Conservation (phyloP, 1,140 invertebrate genomes). For the Drosophila oshimai region DNA sequence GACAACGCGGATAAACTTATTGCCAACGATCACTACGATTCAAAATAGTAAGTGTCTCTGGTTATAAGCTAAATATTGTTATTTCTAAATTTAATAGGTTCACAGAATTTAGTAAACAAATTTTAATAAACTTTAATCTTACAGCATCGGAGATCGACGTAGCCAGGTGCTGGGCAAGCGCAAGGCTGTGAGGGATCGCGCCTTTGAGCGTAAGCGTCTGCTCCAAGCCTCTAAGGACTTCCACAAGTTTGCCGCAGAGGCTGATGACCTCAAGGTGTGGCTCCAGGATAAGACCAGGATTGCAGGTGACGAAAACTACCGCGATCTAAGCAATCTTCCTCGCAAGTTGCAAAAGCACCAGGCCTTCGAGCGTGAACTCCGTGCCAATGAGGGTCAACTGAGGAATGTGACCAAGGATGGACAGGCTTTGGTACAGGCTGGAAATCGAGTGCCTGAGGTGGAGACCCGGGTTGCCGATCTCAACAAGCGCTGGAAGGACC, state of each 20-base stretch:
- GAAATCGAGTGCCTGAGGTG: conserved; percentile 88
- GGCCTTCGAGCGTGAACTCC: conserved; percentile 97
- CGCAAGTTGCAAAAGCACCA: conserved; percentile 98
- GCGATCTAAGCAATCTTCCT: conserved; percentile 95
- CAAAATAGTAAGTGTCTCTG: conserved; percentile 88
- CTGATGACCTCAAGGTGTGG: conserved; percentile 94
- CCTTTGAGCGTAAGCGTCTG: conserved; percentile 88
- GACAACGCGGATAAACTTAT: conserved; percentile 94
- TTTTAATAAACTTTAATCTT: too few species aligned
- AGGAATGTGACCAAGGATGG: conserved; percentile 92
- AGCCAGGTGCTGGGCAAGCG: conserved; percentile 90
- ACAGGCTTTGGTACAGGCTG: conserved; percentile 87
- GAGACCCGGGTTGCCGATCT: conserved; percentile 86
- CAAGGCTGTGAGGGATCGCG: conserved; percentile 88
- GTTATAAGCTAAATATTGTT: too few species aligned
- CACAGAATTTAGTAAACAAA: too few species aligned
- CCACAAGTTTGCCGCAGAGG: conserved; percentile 94
- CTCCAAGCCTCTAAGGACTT: conserved; percentile 91
- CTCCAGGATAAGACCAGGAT: conserved; percentile 95
- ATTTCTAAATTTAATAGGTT: not conserved
- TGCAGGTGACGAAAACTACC: conserved; percentile 95
- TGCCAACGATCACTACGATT: conserved; percentile 92
- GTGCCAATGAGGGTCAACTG: conserved; percentile 95
- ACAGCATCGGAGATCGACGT: conserved; percentile 89
- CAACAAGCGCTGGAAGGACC: conserved; percentile 89